These are phyloP conservation scores for Cryptoprocta ferox DNA, from an alignment of 2,797 vertebrate genomes.

Conservation along the genomic window DNA sequence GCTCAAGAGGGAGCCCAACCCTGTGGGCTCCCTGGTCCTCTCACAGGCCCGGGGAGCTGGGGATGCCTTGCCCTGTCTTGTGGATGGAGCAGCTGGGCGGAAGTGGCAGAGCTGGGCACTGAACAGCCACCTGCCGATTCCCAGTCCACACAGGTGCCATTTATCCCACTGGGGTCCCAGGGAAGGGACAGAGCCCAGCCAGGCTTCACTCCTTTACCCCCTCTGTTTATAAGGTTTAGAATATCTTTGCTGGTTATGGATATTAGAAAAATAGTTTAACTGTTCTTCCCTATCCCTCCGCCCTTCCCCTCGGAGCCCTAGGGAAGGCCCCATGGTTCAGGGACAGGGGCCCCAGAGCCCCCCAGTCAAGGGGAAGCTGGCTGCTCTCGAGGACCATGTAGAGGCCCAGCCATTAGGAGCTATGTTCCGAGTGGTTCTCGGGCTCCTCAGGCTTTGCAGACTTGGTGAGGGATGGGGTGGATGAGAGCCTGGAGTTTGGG, in stretches of 20 bases:
- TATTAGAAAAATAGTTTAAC: background rate
- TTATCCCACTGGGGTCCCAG: background rate
- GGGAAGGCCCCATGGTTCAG: background rate
- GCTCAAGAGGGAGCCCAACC: background rate
- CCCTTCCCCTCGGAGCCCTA: background rate
- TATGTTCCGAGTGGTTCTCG: background rate
- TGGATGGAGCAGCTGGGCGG: accelerated
- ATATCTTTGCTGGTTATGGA: background rate
- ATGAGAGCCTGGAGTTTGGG: background rate
- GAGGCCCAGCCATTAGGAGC: background rate
- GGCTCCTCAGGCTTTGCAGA: background rate
- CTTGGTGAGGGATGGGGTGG: background rate
- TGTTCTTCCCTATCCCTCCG: background rate
- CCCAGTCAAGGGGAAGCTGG: background rate
- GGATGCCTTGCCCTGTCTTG: background rate
- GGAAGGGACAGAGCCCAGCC: background rate
- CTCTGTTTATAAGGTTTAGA: background rate
- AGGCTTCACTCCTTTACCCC: background rate
- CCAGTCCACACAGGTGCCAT: background rate
- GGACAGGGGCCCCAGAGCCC: background rate
- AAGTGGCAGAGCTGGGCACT: background rate
- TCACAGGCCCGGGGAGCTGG: accelerated
- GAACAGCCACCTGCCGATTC: background rate
- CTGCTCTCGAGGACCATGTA: background rate
- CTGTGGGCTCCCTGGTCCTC: background rate